These are phyloP conservation scores for Asobara japonica DNA, from an alignment of 1,140 invertebrate species.

Conservation along the genomic window DNA sequence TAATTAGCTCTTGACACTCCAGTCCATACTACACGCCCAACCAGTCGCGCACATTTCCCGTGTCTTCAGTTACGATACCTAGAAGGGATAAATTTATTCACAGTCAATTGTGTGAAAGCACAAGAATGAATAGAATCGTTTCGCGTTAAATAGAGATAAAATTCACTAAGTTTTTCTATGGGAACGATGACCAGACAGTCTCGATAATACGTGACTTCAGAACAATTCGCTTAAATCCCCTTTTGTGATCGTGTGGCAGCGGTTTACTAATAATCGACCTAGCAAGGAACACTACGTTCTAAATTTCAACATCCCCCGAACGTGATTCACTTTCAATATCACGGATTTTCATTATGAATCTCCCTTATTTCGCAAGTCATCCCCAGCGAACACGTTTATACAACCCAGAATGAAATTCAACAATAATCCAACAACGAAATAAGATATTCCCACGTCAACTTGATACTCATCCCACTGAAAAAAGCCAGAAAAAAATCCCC, in stretches of 20 bases:
- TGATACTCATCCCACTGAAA: neutral
- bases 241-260: neutral
- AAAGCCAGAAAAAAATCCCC: neutral
- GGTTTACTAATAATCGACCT: neutral
- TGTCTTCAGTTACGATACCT: neutral
- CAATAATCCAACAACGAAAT: neutral
- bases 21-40: neutral
- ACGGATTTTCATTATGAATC: constrained; percentile 7
- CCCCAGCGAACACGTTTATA: neutral
- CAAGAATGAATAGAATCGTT: neutral
- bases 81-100: neutral
- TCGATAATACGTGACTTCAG: constrained; percentile 47
- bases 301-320: neutral
- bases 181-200: constrained; percentile 46
- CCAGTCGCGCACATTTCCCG: neutral
- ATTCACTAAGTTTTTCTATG: constrained; percentile 32
- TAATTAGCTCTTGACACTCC: constrained; percentile 50
- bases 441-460: constrained; percentile 5
- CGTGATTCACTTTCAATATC: constrained; percentile 16
- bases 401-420: neutral
- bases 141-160: neutral
- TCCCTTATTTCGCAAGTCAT: neutral
- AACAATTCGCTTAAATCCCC: constrained; percentile 36
- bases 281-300: neutral
- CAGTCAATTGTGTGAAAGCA: neutral